These are phyloP conservation scores for Indri indri DNA, from an alignment of 2,113 vertebrate species.

Conservation along the genomic window DNA sequence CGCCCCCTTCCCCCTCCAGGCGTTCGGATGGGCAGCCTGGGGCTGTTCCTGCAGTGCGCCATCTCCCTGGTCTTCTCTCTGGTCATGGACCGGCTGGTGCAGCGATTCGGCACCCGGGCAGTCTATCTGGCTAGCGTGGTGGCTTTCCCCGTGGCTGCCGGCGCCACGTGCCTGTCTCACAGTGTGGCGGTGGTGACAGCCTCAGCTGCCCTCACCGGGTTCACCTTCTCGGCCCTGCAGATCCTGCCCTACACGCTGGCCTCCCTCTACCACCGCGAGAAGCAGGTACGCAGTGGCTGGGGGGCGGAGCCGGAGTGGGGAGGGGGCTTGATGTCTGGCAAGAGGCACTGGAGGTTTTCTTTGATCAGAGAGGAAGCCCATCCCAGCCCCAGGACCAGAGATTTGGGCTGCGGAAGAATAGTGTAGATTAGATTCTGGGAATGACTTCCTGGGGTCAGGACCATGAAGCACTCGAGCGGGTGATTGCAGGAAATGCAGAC, in stretches of 20 bases:
- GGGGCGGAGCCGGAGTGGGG: not conserved
- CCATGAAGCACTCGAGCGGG: constrained; percentile 4
- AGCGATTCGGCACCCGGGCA: constrained; percentile 82
- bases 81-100: constrained; percentile 90
- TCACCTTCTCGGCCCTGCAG: constrained; percentile 91
- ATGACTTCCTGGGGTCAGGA: constrained; percentile 52
- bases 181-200: constrained; percentile 86
- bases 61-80: constrained; percentile 89
- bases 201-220: constrained; percentile 88
- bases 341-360: not conserved
- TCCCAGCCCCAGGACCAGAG: not conserved
- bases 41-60: constrained; percentile 92
- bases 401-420: not conserved
- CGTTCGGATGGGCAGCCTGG: constrained; percentile 91
- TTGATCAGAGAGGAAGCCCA: not conserved
- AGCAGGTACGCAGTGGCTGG: constrained; percentile 82
- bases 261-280: constrained; percentile 90
- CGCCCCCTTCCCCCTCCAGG: constrained; percentile 77
- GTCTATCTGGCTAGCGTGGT: constrained; percentile 89
- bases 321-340: not conserved
- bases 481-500: constrained; percentile 8
- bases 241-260: constrained; percentile 91
- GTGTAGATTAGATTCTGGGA: constrained; percentile 26
- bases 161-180: constrained; percentile 88
- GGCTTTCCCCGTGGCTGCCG: constrained; percentile 85